phyloP scores from a whole-genome alignment of 2,888 invertebrate genomes.

The Meloe dianella region DNA sequence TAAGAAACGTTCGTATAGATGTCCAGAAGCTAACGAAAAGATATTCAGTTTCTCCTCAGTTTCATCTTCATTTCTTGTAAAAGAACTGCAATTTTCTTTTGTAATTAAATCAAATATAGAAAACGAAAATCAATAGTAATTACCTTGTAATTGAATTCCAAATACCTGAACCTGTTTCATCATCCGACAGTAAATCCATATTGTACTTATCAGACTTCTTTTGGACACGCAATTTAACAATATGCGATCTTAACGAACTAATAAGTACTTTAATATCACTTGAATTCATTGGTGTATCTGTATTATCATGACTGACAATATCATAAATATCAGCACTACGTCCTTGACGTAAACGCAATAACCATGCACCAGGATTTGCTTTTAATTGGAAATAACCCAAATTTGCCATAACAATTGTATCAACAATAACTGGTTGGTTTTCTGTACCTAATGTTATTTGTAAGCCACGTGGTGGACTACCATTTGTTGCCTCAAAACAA shows the following conservation, averaged over 20 bases:
- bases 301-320: slow-evolving; percentile 82
- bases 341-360: slow-evolving; percentile 86
- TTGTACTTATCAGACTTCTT: slow-evolving; percentile 90
- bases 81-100: slow-evolving; percentile 60
- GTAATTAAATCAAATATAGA: background rate
- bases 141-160: slow-evolving; percentile 96
- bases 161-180: slow-evolving; percentile 76
- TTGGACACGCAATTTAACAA: slow-evolving; percentile 87
- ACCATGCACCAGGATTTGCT: slow-evolving; percentile 97
- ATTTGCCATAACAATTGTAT: slow-evolving; percentile 99
- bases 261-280: slow-evolving; percentile 80
- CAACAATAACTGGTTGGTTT: slow-evolving; percentile 77
- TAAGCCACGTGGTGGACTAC: slow-evolving; percentile 95
- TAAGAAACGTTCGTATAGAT: slow-evolving; percentile 94
- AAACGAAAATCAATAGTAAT: background rate
- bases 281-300: slow-evolving; percentile 74
- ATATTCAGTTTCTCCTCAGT: slow-evolving; percentile 88
- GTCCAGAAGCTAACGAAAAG: slow-evolving; percentile 98
- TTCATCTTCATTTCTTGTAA: slow-evolving; percentile 68
- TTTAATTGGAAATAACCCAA: slow-evolving; percentile 98
- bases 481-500: slow-evolving; percentile 90
- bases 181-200: slow-evolving; percentile 85
- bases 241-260: slow-evolving; percentile 85
- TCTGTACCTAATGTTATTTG: slow-evolving; percentile 93
- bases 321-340: slow-evolving; percentile 95